phyloP scores from a whole-genome alignment of 2,888 invertebrate genomes.

The Icerya purchasi region DNA sequence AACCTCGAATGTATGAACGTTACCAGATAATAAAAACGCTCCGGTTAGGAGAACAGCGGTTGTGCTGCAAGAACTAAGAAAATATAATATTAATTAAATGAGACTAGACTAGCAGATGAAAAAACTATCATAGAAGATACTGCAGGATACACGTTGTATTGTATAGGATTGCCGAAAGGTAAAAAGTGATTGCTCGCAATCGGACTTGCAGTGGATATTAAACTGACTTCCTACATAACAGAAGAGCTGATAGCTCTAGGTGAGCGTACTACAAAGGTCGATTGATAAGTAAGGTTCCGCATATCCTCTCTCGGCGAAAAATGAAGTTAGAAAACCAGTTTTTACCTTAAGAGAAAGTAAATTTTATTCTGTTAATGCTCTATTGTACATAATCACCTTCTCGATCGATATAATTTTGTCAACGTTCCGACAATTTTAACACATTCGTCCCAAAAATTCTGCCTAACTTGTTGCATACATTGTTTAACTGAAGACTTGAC shows the following conservation, averaged over 20 bases:
- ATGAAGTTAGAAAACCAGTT: no score
- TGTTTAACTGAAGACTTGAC: no score
- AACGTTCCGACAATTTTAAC: no score
- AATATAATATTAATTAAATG: not conserved
- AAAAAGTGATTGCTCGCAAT: not conserved
- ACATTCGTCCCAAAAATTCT: no score
- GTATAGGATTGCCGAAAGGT: not conserved
- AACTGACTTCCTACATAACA: not conserved
- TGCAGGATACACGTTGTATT: not conserved
- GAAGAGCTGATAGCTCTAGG: not conserved
- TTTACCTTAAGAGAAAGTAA: no score
- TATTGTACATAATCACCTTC: no score
- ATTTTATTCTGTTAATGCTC: no score
- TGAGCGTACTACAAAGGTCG: not conserved
- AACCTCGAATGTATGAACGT: not conserved
- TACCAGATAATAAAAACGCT: not conserved
- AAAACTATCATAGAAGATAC: not conserved
- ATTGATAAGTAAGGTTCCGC: no score
- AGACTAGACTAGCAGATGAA: not conserved
- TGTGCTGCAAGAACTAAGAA: not conserved
- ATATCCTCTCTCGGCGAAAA: no score
- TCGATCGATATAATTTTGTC: no score
- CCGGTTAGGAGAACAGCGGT: not conserved
- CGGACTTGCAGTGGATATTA: not conserved
- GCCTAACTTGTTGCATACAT: no score